phyloP scores from a whole-genome alignment of 1,140 invertebrate genomes.

The Palaemon carinicauda region DNA sequence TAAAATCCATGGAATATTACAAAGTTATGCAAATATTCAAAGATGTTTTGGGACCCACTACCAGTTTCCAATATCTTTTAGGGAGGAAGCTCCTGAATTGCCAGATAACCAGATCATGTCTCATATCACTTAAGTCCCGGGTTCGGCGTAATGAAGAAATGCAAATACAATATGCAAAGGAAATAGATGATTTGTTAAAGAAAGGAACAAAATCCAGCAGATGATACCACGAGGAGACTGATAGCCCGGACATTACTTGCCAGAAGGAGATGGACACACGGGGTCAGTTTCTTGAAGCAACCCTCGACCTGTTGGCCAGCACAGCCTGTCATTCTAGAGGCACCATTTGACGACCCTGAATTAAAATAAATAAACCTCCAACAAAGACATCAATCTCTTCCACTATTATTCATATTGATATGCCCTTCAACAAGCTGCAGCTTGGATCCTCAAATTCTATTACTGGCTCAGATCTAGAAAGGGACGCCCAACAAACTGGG shows the following conservation, averaged over 20 bases:
- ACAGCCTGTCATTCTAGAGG: neutral
- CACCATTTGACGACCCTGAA: neutral
- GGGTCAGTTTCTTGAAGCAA: neutral
- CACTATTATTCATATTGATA: too few relatives aligned
- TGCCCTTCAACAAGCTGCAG: too few relatives aligned
- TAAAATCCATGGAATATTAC: neutral
- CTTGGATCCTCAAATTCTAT: too few relatives aligned
- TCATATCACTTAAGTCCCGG: neutral
- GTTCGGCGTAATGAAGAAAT: too few relatives aligned
- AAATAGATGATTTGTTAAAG: neutral
- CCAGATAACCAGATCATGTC: neutral
- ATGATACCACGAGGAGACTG: neutral
- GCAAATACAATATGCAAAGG: neutral
- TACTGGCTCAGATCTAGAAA: too few relatives aligned
- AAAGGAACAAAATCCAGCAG: neutral
- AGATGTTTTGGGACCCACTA: neutral
- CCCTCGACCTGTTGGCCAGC: neutral
- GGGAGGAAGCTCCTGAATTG: neutral
- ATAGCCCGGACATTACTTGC: neutral
- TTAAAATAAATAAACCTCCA: neutral
- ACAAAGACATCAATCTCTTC: neutral
- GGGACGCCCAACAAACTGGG: too few relatives aligned
- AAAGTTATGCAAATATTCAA: neutral
- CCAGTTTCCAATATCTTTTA: constrained; percentile 10
- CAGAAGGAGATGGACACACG: neutral